Conservation (phyloP, 2,797 vertebrate species). For the Choloepus didactylus region DNA sequence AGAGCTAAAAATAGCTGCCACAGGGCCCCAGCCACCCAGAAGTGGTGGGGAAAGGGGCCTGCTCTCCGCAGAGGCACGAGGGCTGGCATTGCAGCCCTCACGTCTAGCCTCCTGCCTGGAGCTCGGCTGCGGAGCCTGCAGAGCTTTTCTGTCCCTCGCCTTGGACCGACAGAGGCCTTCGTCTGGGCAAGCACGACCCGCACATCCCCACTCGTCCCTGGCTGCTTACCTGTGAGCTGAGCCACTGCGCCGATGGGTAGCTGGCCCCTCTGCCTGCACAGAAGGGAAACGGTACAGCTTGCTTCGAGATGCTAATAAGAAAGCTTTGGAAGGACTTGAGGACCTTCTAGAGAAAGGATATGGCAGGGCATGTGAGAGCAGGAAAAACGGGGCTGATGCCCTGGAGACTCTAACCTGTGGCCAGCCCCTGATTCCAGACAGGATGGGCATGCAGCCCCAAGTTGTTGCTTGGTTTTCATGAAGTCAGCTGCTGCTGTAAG, state of each 20-base stretch:
- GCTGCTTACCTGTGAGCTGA: not conserved
- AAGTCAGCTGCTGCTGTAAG: not conserved
- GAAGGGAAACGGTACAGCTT: not conserved
- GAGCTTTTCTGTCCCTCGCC: not conserved
- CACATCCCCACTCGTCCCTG: not conserved
- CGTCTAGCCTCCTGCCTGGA: not conserved
- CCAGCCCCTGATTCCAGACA: not conserved
- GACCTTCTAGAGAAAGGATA: not conserved
- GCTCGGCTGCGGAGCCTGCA: not conserved
- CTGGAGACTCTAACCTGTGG: not conserved
- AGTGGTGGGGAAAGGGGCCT: constrained; percentile 69
- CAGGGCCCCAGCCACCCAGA: constrained; percentile 61
- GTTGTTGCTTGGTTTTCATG: not conserved
- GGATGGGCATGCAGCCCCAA: not conserved
- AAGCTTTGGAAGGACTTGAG: not conserved
- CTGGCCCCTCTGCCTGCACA: not conserved
- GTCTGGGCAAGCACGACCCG: not conserved
- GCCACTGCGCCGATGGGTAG: not conserved
- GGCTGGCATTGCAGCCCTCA: not conserved
- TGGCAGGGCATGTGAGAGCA: not conserved
- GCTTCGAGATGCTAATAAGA: not conserved
- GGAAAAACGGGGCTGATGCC: not conserved
- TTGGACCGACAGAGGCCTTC: not conserved
- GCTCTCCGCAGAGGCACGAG: not conserved
- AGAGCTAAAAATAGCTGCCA: constrained; percentile 89